Conservation (phyloP, 2,797 vertebrate genomes). For the Syndactyla subalaris region DNA sequence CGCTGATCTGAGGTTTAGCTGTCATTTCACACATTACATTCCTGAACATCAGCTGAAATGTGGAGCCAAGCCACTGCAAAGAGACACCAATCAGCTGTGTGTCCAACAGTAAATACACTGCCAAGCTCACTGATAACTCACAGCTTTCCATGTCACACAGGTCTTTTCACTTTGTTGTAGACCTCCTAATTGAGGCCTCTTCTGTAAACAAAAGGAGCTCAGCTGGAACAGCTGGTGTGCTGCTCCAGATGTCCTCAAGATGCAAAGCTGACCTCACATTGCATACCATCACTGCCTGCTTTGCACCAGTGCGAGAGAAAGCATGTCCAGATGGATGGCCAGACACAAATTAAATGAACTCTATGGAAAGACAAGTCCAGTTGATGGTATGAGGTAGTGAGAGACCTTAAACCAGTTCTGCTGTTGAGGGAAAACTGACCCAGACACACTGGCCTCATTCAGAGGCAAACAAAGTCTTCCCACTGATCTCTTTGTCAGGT, state of each 20-base stretch:
- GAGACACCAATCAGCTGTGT: not conserved
- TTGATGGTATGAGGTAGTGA: not conserved
- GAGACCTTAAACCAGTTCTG: not conserved
- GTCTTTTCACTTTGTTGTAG: not conserved
- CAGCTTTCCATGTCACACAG: rapidly evolving
- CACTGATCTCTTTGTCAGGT: not conserved
- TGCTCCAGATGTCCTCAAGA: not conserved
- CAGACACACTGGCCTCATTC: not conserved
- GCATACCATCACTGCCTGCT: not conserved
- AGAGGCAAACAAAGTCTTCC: not conserved
- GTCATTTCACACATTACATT: not conserved
- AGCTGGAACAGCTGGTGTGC: not conserved
- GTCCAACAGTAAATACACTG: not conserved
- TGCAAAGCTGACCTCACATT: not conserved
- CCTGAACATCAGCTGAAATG: not conserved
- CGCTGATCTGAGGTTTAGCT: not conserved
- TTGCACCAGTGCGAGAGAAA: not conserved
- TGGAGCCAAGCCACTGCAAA: not conserved
- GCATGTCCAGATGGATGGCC: not conserved
- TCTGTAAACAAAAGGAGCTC: not conserved
- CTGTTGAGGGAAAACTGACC: not conserved
- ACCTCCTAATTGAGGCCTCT: not conserved
- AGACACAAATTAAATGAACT: not conserved
- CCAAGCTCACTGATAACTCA: not conserved
- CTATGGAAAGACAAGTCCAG: not conserved